phyloP scores from a whole-genome alignment of 2,888 invertebrate genomes.

The Torymus auratus region DNA sequence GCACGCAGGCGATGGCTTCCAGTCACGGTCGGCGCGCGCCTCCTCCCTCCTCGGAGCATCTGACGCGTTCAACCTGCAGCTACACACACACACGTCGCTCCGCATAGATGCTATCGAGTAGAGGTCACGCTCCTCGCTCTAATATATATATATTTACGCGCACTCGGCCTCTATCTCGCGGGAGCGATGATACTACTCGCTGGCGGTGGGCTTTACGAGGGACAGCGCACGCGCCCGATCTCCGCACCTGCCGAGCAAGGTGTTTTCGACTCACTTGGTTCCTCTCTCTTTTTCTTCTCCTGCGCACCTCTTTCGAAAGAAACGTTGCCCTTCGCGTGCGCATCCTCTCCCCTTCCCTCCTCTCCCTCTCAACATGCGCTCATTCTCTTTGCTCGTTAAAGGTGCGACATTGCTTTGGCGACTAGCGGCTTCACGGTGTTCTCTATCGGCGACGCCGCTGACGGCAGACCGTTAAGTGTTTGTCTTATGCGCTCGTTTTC shows the following conservation, averaged over 20 bases:
- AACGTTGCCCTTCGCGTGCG: background rate
- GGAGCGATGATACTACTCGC: too few relatives aligned
- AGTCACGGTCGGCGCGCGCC: slow-evolving; percentile 66
- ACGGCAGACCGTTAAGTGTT: slow-evolving; percentile 35
- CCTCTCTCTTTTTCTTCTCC: slow-evolving; percentile 37
- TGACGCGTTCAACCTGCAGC: slow-evolving; percentile 2
- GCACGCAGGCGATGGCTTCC: slow-evolving; percentile 68
- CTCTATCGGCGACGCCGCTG: slow-evolving; percentile 22
- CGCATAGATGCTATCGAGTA: slow-evolving; percentile 72
- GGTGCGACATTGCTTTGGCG: background rate
- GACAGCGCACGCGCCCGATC: slow-evolving; percentile 62
- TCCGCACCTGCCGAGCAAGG: slow-evolving; percentile 75
- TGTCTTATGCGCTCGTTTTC: slow-evolving; percentile 46
- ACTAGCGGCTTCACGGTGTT: slow-evolving; percentile 3
- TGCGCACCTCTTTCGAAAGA: background rate
- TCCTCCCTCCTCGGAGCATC: background rate
- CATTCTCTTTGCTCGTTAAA: slow-evolving; percentile 33
- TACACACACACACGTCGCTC: slow-evolving; percentile 52
- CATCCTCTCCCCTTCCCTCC: background rate
- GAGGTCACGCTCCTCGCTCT: slow-evolving; percentile 70
- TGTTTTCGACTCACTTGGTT: slow-evolving; percentile 68
- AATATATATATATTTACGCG: background rate
- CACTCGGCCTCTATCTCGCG: slow-evolving; percentile 8
- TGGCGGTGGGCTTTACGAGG: slow-evolving; percentile 63
- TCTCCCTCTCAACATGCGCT: background rate